Conservation (phyloP, 2,888 invertebrate species). For the Megastigmus dorsalis region DNA sequence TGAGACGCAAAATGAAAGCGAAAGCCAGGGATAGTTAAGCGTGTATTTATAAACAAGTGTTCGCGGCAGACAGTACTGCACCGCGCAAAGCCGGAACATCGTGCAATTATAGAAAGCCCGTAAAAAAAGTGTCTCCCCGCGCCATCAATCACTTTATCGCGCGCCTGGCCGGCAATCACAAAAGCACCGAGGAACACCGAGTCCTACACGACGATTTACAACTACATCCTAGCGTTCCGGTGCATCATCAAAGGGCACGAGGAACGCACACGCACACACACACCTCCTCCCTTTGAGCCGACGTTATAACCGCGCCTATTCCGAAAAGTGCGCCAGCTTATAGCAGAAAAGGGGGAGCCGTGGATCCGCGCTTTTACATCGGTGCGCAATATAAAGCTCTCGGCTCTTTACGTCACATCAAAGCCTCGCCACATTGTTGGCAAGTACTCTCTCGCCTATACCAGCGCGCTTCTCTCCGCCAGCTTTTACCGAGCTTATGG, state of each 20-base stretch:
- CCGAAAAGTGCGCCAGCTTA: slow-evolving; percentile 13
- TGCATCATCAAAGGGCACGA: neutral
- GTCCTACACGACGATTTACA: slow-evolving; percentile 29
- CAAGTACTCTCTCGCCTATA: slow-evolving; percentile 65
- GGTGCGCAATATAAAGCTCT: slow-evolving; percentile 36
- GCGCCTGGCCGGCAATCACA: slow-evolving; percentile 11
- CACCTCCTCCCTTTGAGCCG: neutral
- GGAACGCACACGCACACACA: neutral
- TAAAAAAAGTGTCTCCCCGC: no score
- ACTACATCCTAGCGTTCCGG: neutral
- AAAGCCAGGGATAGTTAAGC: no score
- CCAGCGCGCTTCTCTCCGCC: neutral
- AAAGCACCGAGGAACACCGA: slow-evolving; percentile 10
- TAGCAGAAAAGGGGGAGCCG: no score
- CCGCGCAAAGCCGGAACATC: no score
- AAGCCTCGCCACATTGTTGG: slow-evolving; percentile 72
- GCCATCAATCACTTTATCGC: slow-evolving; percentile 19
- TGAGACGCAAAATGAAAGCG: no score
- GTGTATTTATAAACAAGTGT: no score
- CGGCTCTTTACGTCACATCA: slow-evolving; percentile 69
- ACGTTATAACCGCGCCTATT: no score
- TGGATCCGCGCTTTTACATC: slow-evolving; percentile 32
- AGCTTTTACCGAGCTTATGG: slow-evolving; percentile 11
- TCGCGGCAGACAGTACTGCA: no score
- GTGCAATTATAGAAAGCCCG: no score